phyloP scores from a whole-genome alignment of 1,140 invertebrate species.

The Apis dorsata region DNA sequence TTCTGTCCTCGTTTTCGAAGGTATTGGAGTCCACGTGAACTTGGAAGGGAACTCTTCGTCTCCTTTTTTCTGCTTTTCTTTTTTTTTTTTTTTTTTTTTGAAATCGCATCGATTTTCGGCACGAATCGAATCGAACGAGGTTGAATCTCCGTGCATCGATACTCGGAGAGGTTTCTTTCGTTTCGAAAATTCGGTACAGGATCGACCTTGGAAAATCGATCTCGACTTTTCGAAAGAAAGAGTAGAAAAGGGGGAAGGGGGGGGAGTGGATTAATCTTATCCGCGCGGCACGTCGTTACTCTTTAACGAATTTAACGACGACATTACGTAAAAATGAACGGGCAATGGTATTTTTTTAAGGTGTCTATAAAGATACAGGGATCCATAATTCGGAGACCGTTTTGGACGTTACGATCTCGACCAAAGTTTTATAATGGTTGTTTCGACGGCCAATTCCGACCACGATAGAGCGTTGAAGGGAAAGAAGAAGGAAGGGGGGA shows the following conservation, averaged over 20 bases:
- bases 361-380: conserved; percentile 58
- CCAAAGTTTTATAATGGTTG: not conserved
- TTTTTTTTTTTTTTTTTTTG: too few species aligned
- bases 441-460: not conserved
- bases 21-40: conserved; percentile 1
- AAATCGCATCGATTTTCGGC: conserved; percentile 16
- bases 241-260: not conserved
- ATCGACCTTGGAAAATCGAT: not conserved
- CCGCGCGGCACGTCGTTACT: conserved; percentile 56
- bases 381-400: conserved; percentile 52
- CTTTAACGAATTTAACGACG: conserved; percentile 61
- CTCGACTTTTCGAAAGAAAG: conserved; percentile 21
- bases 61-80: not conserved
- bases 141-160: too few species aligned
- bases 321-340: conserved; percentile 53
- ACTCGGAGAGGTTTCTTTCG: too few species aligned
- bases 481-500: too few species aligned
- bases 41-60: conserved; percentile 23
- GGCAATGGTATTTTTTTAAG: conserved; percentile 40
- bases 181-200: not conserved
- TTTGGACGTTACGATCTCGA: conserved; percentile 34
- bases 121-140: not conserved
- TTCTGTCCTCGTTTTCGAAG: conserved; percentile 30
- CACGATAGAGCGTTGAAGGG: not conserved
- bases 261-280: conserved; percentile 50